Conservation (phyloP, 2,888 invertebrate genomes). For the Tipula lateralis region DNA sequence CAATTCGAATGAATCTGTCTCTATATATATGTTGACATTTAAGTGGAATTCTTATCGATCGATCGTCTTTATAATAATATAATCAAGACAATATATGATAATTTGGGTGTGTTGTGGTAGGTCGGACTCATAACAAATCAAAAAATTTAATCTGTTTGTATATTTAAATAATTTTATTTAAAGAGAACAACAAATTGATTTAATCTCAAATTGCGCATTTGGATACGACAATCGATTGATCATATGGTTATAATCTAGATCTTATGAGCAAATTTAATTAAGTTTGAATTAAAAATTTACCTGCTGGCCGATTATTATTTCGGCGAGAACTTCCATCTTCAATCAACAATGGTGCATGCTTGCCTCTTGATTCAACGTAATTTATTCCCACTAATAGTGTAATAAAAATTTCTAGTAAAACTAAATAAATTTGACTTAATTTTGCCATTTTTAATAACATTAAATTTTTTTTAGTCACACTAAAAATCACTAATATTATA, state of each 20-base stretch:
- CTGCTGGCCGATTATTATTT: slow-evolving; percentile 31
- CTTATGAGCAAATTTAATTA: no score
- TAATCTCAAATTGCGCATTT: not conserved
- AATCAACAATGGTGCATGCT: slow-evolving; percentile 30
- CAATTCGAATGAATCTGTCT: not conserved
- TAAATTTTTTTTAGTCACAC: slow-evolving; percentile 20
- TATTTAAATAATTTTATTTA: not conserved
- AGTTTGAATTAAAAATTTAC: not conserved
- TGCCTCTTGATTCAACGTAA: slow-evolving; percentile 27
- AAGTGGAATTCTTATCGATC: not conserved
- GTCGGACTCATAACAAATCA: no score
- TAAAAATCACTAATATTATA: slow-evolving; percentile 9
- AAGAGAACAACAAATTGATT: not conserved
- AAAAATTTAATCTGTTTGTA: not conserved
- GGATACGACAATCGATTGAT: not conserved
- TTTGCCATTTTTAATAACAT: slow-evolving; percentile 25
- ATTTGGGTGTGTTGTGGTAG: not conserved
- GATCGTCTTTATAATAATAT: not conserved
- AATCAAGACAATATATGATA: not conserved
- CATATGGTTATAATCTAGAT: not conserved
- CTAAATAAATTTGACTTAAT: slow-evolving; percentile 13
- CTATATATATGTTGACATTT: not conserved
- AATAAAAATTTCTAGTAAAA: not conserved
- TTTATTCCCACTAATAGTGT: not conserved
- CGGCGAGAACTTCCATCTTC: slow-evolving; percentile 28